These are phyloP conservation scores for Pachyramphus minor DNA, from an alignment of 2,113 vertebrate genomes.

Conservation along the genomic window DNA sequence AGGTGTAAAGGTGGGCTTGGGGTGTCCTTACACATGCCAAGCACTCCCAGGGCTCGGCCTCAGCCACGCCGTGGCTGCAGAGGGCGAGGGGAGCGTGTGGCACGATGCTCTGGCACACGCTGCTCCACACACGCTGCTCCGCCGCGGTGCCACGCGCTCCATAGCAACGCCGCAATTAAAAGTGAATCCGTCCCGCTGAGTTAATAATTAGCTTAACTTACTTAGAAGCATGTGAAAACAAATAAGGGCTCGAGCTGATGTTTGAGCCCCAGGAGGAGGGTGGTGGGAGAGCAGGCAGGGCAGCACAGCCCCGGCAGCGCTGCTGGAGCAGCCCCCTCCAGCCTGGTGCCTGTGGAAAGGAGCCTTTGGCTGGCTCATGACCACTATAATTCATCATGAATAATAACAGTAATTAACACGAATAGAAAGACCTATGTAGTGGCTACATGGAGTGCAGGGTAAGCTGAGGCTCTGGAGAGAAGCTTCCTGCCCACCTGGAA, in stretches of 20 bases:
- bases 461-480: not conserved
- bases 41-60: rapidly evolving
- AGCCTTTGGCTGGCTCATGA: not conserved
- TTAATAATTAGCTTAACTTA: conserved; percentile 59
- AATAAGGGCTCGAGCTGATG: conserved; percentile 5
- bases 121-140: not conserved
- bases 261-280: not conserved
- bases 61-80: not conserved
- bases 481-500: not conserved
- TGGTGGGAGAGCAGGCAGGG: not conserved
- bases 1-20: not conserved
- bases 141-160: not conserved
- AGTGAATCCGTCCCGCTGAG: conserved; percentile 48
- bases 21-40: rapidly evolving
- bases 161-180: conserved; percentile 37
- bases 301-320: not conserved
- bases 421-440: not conserved
- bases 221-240: conserved; percentile 32
- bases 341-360: not conserved
- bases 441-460: not conserved
- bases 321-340: not conserved
- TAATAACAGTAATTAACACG: not conserved
- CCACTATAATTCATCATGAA: not conserved
- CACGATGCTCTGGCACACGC: not conserved
- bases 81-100: not conserved